Conservation (phyloP, 2,888 invertebrate species). For the Torymus aiolomorphi region DNA sequence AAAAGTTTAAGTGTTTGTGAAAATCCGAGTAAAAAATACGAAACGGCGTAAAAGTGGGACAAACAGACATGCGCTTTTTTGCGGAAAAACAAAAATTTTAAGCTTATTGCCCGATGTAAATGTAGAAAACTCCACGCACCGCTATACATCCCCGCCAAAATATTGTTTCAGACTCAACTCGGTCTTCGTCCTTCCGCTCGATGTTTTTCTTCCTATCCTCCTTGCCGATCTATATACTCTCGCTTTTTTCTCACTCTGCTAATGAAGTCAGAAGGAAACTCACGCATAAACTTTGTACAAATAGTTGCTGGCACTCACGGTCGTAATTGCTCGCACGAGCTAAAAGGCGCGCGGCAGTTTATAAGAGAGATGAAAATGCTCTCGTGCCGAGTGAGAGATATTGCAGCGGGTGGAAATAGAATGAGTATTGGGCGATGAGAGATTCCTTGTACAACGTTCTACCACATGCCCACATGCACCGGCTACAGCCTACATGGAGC, state of each 20-base stretch:
- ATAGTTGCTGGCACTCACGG: neutral
- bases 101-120: neutral
- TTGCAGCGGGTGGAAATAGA: conserved; percentile 12
- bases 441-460: conserved; percentile 23
- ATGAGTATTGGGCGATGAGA: conserved; percentile 14
- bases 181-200: neutral
- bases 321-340: conserved; percentile 4
- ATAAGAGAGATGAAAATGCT: conserved; percentile 18
- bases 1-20: too few relatives aligned
- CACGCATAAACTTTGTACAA: conserved; percentile 26
- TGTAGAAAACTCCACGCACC: conserved; percentile 16
- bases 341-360: conserved; percentile 23
- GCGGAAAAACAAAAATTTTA: neutral
- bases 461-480: neutral
- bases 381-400: too few relatives aligned
- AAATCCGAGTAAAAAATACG: too few relatives aligned
- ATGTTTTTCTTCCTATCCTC: too few relatives aligned
- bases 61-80: too few relatives aligned
- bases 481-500: neutral
- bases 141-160: neutral
- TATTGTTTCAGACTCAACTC: conserved; percentile 33
- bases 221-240: neutral
- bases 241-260: neutral
- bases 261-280: conserved; percentile 28
- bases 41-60: too few relatives aligned